Base-by-base conservation (phyloP, 2,113 vertebrate genomes). In the Pelmatolapia mariae region DNA sequence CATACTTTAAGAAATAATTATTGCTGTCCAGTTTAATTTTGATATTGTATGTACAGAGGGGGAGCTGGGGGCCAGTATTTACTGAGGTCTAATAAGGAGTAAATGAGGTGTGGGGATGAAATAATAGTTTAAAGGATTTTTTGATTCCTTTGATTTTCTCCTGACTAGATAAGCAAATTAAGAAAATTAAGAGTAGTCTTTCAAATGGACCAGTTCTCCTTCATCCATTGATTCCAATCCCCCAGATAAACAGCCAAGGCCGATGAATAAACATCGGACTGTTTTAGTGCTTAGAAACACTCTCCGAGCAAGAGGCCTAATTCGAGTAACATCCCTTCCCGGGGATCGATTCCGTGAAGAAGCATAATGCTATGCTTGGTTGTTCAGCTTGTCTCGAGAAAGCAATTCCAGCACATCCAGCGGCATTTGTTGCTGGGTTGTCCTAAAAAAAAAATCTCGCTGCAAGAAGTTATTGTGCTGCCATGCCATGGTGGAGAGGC, bases 281-380 rank as follows among this genome's bases (percentile, higher is more conserved):
- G 68, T 90, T 94, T 91, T 78, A 89, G 88, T 86, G 86, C 88
- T 88, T 76, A 83, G 86, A 84, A 84, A 82, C 56, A 86, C 89
- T 92, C 89, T 84, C 47, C 47, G 83, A 86, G 87, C 90, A 88
- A 87, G 24, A 45, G 61, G 79, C 89, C 89, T 94, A 92, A 95
- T 95, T 95, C 91, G 73, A 93, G 93, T 84, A 90, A 90, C 89
- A 90, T 94, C 85, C 84, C 88, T 94, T 92, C 40, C 43, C 31
- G 66, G 50, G 91, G 89, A 95, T 96, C 90, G 93, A 95, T 94
- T 91, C 87, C n/a, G 57, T 89, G 91, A 91, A 93, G 91, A 92
- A 94, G 93, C 90, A 95, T 96, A 90, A 96, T 94, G 94, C 94
- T 85, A 82, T 84, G 89, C 93, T 91, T 88, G 89, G 87, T 90